phyloP scores from a whole-genome alignment of 2,888 invertebrate species.

The Cristatella mucedo region DNA sequence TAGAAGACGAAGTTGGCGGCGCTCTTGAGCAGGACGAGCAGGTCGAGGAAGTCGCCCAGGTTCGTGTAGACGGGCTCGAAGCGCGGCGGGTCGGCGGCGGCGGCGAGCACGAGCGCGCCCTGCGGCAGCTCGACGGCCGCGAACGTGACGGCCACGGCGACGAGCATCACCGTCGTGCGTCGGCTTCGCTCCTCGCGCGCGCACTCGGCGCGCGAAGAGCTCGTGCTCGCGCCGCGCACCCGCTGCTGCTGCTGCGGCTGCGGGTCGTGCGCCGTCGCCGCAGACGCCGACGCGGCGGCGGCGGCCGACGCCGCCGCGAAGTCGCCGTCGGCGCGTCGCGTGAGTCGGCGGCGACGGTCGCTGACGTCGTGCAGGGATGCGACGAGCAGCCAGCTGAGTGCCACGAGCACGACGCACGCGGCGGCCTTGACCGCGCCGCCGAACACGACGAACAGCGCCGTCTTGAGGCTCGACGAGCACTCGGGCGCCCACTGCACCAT shows the following conservation, averaged over 20 bases:
- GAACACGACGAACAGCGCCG: constrained; percentile 72
- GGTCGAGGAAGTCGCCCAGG: constrained; percentile 64
- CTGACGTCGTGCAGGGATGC: constrained; percentile 29
- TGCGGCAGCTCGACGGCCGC: constrained; percentile 78
- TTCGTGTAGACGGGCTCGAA: constrained; percentile 44
- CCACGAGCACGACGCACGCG: constrained; percentile 68
- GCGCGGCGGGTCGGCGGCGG: constrained; percentile 42
- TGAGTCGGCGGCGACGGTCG: too few relatives aligned
- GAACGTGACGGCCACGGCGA: constrained; percentile 67
- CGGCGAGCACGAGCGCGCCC: constrained; percentile 54
- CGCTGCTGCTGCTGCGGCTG: too few relatives aligned
- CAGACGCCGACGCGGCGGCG: too few relatives aligned
- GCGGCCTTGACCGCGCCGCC: constrained; percentile 79
- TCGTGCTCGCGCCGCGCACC: too few relatives aligned
- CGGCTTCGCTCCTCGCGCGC: neutral
- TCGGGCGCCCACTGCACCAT: too few relatives aligned
- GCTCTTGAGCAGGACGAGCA: constrained; percentile 72
- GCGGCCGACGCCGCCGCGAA: too few relatives aligned
- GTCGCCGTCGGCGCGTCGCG: too few relatives aligned
- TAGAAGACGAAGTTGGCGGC: constrained; percentile 84
- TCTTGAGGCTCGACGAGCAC: constrained; percentile 18
- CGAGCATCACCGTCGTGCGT: constrained; percentile 71
- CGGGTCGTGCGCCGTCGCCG: too few relatives aligned
- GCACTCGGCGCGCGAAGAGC: too few relatives aligned
- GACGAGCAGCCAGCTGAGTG: constrained; percentile 40